Conservation (phyloP, 2,113 vertebrate species). For the Phoenicopterus ruber region DNA sequence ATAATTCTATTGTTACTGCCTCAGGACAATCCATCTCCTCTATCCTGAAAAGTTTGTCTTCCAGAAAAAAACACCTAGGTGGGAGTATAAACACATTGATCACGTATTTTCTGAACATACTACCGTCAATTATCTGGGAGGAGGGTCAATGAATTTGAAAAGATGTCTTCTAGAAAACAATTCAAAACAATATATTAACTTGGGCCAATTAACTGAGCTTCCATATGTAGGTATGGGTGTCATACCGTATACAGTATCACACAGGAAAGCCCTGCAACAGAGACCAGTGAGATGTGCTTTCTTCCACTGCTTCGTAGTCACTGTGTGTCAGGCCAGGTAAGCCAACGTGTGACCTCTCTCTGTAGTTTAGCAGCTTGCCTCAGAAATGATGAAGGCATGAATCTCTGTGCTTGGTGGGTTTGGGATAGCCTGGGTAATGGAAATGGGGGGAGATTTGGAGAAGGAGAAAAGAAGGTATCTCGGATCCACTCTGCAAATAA, state of each 20-base stretch:
- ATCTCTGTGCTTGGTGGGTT: not conserved
- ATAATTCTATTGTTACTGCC: not conserved
- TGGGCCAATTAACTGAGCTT: not conserved
- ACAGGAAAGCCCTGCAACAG: not conserved
- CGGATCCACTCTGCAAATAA: not conserved
- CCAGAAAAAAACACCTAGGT: not conserved
- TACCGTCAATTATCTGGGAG: not conserved
- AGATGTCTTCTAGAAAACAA: not conserved
- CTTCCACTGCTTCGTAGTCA: not conserved
- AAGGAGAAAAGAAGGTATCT: not conserved
- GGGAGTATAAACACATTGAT: not conserved
- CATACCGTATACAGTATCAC: not conserved
- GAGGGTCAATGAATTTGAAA: not conserved
- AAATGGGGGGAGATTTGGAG: not conserved
- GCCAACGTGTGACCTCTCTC: not conserved
- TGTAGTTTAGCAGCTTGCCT: not conserved
- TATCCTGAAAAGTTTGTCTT: not conserved
- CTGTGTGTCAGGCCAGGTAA: not conserved
- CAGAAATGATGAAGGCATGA: not conserved
- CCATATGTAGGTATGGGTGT: too few relatives aligned
- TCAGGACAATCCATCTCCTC: not conserved
- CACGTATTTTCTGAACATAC: not conserved
- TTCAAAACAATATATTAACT: not conserved
- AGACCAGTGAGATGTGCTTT: not conserved
- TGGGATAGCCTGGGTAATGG: not conserved